phyloP scores from a whole-genome alignment of 1,140 invertebrate species.

The Zaprionus camerounensis region DNA sequence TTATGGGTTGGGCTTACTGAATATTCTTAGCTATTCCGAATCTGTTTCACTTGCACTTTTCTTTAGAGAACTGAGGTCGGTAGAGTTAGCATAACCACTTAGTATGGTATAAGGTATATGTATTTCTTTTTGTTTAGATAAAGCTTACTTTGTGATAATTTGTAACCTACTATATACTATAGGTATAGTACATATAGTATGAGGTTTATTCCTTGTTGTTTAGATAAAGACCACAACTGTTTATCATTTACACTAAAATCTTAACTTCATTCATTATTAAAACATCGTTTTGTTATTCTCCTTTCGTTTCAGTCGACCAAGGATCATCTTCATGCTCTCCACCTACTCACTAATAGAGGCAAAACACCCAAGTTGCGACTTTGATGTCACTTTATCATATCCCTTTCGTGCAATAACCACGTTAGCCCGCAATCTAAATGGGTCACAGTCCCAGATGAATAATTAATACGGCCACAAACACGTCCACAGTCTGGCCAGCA shows the following conservation, averaged over 20 bases:
- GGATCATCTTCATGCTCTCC: neutral
- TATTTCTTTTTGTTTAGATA: too few relatives aligned
- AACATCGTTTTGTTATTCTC: neutral
- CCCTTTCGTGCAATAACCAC: conserved; percentile 63
- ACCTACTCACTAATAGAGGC: conserved; percentile 47
- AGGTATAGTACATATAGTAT: too few relatives aligned
- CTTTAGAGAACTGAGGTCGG: too few relatives aligned
- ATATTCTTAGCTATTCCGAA: neutral
- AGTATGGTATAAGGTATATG: too few relatives aligned
- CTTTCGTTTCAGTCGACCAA: neutral
- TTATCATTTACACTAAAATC: neutral
- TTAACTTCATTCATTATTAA: neutral
- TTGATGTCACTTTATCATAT: conserved; percentile 53
- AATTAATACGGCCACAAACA: conserved; percentile 61
- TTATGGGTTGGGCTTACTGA: neutral
- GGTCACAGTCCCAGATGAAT: conserved; percentile 69
- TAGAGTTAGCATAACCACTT: too few relatives aligned
- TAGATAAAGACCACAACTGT: too few relatives aligned
- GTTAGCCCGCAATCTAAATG: conserved; percentile 66
- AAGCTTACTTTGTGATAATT: too few relatives aligned
- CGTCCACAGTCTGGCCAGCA: conserved; percentile 12
- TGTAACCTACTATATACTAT: too few relatives aligned
- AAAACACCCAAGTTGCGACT: conserved; percentile 49
- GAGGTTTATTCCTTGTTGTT: too few relatives aligned
- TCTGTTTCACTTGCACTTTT: neutral